Percentiles rank a stretch among this genome's conserved stretches.
phyloP scores from a whole-genome alignment of 2,113 vertebrate genomes.

The Glareola pratincola region DNA sequence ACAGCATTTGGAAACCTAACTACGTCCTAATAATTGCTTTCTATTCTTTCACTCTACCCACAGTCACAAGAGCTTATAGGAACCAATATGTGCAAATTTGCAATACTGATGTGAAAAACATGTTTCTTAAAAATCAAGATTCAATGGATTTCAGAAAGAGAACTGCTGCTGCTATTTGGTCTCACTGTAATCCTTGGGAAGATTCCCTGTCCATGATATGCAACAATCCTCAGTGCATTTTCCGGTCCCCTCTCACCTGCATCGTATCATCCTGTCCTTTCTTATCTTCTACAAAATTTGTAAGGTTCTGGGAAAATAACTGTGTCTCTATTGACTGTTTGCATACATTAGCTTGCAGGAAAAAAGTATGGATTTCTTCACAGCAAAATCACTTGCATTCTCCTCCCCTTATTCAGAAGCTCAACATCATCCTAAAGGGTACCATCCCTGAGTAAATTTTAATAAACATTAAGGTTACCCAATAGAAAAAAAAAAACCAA shows the following conservation, averaged over 20 bases:
- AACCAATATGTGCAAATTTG: background rate
- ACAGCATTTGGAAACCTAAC: background rate
- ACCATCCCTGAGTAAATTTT: background rate
- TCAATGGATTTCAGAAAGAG: background rate
- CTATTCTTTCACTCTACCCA: background rate
- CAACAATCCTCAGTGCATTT: background rate
- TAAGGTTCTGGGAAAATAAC: background rate
- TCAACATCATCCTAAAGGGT: background rate
- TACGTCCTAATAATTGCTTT: background rate
- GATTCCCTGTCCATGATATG: background rate
- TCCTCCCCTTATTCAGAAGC: background rate
- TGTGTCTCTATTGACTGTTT: background rate
- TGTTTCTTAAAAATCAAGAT: background rate
- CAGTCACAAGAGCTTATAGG: background rate
- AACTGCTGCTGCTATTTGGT: background rate
- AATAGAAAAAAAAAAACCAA: background rate
- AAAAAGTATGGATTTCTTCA: background rate
- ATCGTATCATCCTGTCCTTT: background rate
- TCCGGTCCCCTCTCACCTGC: background rate
- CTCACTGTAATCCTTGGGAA: background rate
- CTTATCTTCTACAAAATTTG: background rate
- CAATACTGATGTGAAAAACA: background rate
- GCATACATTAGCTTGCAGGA: background rate
- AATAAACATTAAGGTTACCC: background rate
- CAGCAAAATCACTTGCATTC: background rate